Conservation (phyloP, 2,888 invertebrate genomes). For the Parasteatoda lunata region DNA sequence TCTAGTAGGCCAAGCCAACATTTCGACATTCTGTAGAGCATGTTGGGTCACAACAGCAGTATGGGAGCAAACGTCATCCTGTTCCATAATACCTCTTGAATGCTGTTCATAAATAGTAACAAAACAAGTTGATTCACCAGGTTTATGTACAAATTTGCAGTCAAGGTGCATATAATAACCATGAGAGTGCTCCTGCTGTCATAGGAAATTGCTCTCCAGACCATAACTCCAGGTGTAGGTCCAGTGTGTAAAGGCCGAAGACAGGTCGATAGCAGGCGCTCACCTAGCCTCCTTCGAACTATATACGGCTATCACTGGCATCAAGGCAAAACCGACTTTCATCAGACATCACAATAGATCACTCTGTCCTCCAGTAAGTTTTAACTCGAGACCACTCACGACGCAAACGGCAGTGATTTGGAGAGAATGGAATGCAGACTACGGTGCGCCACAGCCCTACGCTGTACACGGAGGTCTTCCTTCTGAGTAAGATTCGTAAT, state of each 20-base stretch:
- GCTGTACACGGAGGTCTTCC: background rate
- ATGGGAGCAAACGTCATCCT: conserved; percentile 11
- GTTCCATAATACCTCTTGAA: conserved; percentile 13
- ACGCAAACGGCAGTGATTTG: background rate
- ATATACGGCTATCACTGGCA: background rate
- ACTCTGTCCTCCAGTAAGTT: conserved; percentile 19
- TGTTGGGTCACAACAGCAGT: background rate
- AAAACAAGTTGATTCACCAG: conserved; percentile 18
- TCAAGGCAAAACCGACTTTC: conserved; percentile 7
- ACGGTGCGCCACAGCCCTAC: background rate
- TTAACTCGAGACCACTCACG: conserved; percentile 14
- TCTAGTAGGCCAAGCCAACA: conserved; percentile 19
- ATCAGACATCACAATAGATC: background rate
- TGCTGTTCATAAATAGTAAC: conserved; percentile 13
- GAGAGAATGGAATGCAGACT: conserved; percentile 7
- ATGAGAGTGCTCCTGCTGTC: conserved; percentile 28
- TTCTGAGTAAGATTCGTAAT: too few relatives aligned
- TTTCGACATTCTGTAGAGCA: conserved; percentile 30
- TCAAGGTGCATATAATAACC: conserved; percentile 18
- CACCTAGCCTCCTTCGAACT: conserved; percentile 4
- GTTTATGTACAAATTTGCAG: conserved; percentile 15
- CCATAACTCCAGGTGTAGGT: conserved; percentile 30
- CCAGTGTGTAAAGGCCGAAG: conserved; percentile 14
- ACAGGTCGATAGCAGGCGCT: conserved; percentile 14
- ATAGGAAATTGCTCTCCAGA: conserved; percentile 19